Conservation (phyloP, 1,140 invertebrate genomes). For the Penaeus vannamei region DNA sequence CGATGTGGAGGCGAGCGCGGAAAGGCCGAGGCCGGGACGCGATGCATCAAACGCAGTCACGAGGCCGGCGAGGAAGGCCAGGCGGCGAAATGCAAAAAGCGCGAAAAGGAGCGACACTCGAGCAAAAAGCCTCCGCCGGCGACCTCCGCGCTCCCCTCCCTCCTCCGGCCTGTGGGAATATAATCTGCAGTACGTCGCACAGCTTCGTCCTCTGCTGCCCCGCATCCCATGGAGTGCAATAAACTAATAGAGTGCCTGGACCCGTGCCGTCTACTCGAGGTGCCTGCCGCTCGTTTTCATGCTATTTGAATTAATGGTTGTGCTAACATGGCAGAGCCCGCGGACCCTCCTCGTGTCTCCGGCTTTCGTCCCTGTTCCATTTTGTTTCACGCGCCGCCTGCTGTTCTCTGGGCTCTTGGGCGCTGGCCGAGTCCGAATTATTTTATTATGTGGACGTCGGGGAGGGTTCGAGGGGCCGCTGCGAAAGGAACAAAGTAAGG, state of each 20-base stretch:
- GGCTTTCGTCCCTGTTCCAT: not conserved
- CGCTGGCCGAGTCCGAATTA: no score
- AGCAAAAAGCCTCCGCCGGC: not conserved
- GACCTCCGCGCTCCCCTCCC: not conserved
- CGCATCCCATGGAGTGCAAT: constrained; percentile 19
- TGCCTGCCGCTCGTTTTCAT: constrained; percentile 35
- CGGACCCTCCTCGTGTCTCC: not conserved
- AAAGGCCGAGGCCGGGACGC: no score
- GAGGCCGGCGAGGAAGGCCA: no score
- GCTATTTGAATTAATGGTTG: constrained; percentile 37
- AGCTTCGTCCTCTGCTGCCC: not conserved
- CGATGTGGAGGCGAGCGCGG: no score
- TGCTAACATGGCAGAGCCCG: constrained; percentile 36
- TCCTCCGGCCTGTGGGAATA: constrained; percentile 18
- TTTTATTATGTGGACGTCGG: no score
- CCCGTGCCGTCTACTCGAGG: constrained; percentile 30
- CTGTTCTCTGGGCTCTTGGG: not conserved
- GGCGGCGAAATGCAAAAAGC: not conserved
- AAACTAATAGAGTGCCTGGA: constrained; percentile 42
- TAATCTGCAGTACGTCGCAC: constrained; percentile 16
- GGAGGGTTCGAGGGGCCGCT: no score
- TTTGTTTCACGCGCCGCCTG: not conserved
- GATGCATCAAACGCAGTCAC: no score
- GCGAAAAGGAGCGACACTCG: not conserved
- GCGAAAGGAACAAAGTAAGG: no score